Percentiles rank a stretch among this genome's conserved stretches.
Conservation (phyloP, 2,113 vertebrate species). For the Vireo altiloquus region DNA sequence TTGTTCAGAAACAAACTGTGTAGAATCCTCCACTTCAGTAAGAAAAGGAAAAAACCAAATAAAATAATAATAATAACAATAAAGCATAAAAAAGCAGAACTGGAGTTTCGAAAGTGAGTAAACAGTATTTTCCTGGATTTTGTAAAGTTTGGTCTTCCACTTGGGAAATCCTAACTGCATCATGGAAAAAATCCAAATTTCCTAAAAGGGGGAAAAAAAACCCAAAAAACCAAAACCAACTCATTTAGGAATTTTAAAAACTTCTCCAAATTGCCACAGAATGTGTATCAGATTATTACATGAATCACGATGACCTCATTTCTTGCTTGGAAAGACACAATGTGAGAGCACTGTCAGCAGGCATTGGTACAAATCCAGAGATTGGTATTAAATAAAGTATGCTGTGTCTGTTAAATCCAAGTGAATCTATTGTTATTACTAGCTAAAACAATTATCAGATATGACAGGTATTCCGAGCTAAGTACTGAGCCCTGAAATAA, state of each 20-base stretch:
- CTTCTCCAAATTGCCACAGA: background rate
- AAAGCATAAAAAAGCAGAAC: background rate
- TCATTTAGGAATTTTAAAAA: background rate
- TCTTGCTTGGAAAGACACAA: background rate
- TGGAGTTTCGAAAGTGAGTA: background rate
- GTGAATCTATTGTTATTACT: background rate
- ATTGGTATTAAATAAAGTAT: constrained; percentile 7
- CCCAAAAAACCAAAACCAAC: background rate
- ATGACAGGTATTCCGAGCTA: background rate
- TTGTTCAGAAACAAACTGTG: background rate
- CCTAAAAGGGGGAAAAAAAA: background rate
- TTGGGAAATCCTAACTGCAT: background rate
- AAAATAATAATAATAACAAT: background rate
- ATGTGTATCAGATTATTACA: background rate
- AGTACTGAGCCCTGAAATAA: background rate
- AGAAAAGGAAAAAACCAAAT: background rate
- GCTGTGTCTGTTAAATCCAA: background rate
- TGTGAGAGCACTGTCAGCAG: background rate
- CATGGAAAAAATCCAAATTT: background rate
- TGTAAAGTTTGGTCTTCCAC: background rate
- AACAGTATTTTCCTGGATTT: background rate
- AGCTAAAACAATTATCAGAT: background rate
- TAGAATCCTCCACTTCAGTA: background rate
- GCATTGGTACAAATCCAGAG: background rate
- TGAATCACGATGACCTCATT: constrained; percentile 3